Evolutionary conservation across 2,797 vertebrate genomes (phyloP).

Genomic region (Zenarchopterus dispar): DNA sequence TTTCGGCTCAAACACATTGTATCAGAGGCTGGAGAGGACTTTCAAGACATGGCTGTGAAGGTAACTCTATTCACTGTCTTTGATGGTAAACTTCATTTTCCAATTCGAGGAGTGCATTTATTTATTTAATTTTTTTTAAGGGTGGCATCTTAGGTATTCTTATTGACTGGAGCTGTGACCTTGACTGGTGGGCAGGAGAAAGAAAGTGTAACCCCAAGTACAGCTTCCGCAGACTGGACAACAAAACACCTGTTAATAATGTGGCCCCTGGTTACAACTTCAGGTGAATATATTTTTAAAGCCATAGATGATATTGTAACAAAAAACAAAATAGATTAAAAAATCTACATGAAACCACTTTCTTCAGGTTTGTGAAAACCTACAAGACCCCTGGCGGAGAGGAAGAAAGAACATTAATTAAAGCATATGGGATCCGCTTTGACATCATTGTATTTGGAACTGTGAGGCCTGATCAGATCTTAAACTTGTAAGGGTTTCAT

Average conservation of each 20-base stretch:
- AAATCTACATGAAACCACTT: neutral
- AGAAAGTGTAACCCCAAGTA: constrained; percentile 86
- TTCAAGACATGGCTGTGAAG: constrained; percentile 88
- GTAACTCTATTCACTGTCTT: constrained; percentile 58
- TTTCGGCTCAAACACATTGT: constrained; percentile 87
- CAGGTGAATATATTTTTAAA: constrained; percentile 74
- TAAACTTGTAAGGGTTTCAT: neutral
- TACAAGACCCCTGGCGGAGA: constrained; percentile 73
- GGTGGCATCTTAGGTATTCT: constrained; percentile 91
- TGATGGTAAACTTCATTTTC: neutral
- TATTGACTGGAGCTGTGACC: constrained; percentile 91
- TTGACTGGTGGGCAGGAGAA: constrained; percentile 82
- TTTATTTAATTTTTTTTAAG: constrained; percentile 62
- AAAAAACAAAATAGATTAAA: neutral
- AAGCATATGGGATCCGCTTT: constrained; percentile 93
- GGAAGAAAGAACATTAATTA: constrained; percentile 85
- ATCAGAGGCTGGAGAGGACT: constrained; percentile 85
- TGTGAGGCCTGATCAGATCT: constrained; percentile 70
- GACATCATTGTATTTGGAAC: constrained; percentile 91
- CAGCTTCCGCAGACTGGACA: constrained; percentile 89
- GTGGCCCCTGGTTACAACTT: constrained; percentile 92
- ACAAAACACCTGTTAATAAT: constrained; percentile 76
- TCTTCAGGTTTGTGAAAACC: constrained; percentile 89
- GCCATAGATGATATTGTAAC: neutral
- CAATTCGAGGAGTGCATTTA: neutral